Base-by-base conservation (phyloP, 2,888 invertebrate genomes). In the Oscheius sp. region DNA sequence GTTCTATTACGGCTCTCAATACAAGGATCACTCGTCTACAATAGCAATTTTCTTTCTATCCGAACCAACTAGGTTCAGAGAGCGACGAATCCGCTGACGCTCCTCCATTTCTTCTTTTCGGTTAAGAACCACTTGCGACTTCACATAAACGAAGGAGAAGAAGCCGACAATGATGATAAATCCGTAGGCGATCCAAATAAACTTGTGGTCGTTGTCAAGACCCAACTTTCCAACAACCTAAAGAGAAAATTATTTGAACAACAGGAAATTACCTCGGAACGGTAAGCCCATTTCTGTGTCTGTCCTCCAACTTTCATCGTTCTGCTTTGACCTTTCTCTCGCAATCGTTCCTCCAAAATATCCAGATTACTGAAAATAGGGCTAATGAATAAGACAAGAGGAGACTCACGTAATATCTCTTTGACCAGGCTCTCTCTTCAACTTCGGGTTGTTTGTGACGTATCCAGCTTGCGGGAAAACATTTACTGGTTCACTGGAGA, bases 51-150 rank as follows among this genome's bases (percentile, higher is more conserved):
- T 82, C 68, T 84, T 84, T 29, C 84, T 71, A 33, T 82, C 84
- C 21, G 74, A 79, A 35, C 84, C 84, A 11, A 75, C 73, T 32
- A 84, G 70, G 57, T 86, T 82, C 57, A 85, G 73, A 53, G 74
- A 75, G 55, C 60, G 77, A 37, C 81, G 68, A 10, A 84, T 74
- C 33, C 73, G 58, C 33, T 84, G 81, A 35, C 81, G 78, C 35
- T 84, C 81, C 51, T 79, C 77, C 86, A 86, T 86, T 73, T 86
- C 85, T 66, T 86, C 84, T 51, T 79, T 76, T 37, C 86, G 74
- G 35, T 79, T 80, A 74, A 81, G 78, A 59, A 86, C 83, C 42
- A 86, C 85, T 50, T 70, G 62, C 4, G 79, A 74, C 59, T 86
- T 86, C 9, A 86, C 84, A 48, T 74, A 74, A 29, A 85, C 84